Base-by-base conservation (phyloP, 2,113 vertebrate species). In the Montifringilla adamsi region DNA sequence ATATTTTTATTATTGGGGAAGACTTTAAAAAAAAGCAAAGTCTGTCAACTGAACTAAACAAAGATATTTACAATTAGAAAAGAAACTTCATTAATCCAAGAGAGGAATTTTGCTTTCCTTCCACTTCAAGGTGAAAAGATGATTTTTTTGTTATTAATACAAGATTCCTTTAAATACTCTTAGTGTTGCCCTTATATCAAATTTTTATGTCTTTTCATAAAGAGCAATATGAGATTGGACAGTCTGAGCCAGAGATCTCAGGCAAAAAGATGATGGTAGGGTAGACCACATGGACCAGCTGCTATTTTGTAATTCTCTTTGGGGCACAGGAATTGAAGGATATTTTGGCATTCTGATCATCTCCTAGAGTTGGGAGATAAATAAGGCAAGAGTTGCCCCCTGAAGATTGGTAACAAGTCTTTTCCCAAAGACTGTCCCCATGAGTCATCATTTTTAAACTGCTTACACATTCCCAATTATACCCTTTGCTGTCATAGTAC, bases 391-490 rank as follows among this genome's bases (percentile, higher is more conserved):
- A 79, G 7, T 14, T 90, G 55, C 15, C 30, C 60, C 13, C 43
- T 26, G 11, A 58, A 68, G 50, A 91, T 16, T 2, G 41, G 22
- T 37, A 85, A 35, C 13, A 39, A 72, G 18, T 43, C 24, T 72
- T 49, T 14, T 33, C 27, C 12, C 3, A 1, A 39, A 67, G 35
- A 6, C 3, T 12, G 7, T 20, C 8, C 24, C 46, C 18, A 4
- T 11, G 11, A 67, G 10, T 44, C 13, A 72, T 44, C 4, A 16
- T 41, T 82, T 89, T 66, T 43, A 15, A 97, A 55, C 85, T 75
- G 95, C 98, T 98, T 97, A 99, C 99, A 67, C 99, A 99, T 87
- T 94, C 94, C 98, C 98, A 55, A 97, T 66, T 74, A 98, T 96
- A 82, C 97, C 99, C 46, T 98, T 98, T 35, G 84, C 97, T 95